phyloP scores from a whole-genome alignment of 1,140 invertebrate species.

The Drosophila jambulina region DNA sequence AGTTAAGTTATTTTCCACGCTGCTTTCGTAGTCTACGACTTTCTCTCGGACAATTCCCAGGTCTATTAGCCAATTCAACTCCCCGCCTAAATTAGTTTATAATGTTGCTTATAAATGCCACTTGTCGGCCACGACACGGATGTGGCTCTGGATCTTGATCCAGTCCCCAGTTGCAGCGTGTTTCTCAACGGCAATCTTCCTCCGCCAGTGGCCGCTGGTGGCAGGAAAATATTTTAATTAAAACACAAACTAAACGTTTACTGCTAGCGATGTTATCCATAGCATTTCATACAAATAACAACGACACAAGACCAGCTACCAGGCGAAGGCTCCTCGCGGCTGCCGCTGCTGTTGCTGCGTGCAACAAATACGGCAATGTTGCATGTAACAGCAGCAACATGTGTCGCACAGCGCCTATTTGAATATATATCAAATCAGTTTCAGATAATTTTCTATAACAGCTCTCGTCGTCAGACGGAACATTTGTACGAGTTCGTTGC shows the following conservation, averaged over 20 bases:
- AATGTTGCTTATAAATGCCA: constrained; percentile 71
- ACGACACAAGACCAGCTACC: constrained; percentile 50
- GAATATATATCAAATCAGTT: constrained; percentile 84
- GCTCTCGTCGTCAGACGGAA: constrained; percentile 53
- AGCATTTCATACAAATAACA: constrained; percentile 69
- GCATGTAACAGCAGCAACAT: constrained; percentile 79
- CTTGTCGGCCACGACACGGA: constrained; percentile 63
- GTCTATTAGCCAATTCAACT: constrained; percentile 67
- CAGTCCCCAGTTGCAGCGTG: constrained; percentile 31
- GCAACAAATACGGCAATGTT: constrained; percentile 71
- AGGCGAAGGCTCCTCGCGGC: constrained; percentile 28
- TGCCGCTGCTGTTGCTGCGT: constrained; percentile 61
- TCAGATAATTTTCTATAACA: constrained; percentile 83
- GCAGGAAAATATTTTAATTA: constrained; percentile 80
- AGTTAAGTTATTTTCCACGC: background rate
- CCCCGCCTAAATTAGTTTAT: constrained; percentile 67
- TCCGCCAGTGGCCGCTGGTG: constrained; percentile 19
- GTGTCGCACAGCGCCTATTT: constrained; percentile 81
- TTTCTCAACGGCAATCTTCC: constrained; percentile 47
- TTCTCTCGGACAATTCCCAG: constrained; percentile 28
- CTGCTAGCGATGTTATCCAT: constrained; percentile 76
- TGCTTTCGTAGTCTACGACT: background rate
- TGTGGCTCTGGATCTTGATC: constrained; percentile 71
- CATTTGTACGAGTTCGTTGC: constrained; percentile 77
- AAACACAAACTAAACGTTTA: constrained; percentile 82